Base-by-base conservation (phyloP, 2,113 vertebrate species). In the Dicerorhinus sumatrensis region DNA sequence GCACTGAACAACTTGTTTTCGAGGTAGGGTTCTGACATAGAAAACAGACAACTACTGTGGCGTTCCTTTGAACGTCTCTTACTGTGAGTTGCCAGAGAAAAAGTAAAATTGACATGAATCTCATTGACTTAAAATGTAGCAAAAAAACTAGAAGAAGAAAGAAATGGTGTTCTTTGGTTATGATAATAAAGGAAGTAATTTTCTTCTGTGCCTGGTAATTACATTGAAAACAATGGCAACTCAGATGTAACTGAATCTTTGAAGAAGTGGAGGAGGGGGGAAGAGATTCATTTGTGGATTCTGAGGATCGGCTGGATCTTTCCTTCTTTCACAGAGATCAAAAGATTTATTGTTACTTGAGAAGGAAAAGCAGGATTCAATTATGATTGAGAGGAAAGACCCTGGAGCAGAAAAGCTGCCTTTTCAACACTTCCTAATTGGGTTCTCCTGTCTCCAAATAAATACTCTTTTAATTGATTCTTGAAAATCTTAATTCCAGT, bases 381-480 rank as follows among this genome's bases (percentile, higher is more conserved):
- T 93, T 83, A 80, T 11, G 2, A 51, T 87, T 63, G 86, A 97
- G 89, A 97, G 96, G 75, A 97, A 98, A 98, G 95, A 73, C 23
- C 73, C 2, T 11, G n/a, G 69, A 39, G 93, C 39, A 91, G 89
- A 90, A 73, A 31, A 89, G 65, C 27, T 96, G 56, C 83, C 87
- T 96, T 96, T 96, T 69, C 82, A 79, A 88, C 36, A 72, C 51
- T 97, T 75, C 33, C 63, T 98, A 96, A 97, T 42, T 63, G 97
- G 82, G 89, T 54, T 62, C 92, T 89, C 42, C 92, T 94, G 21
- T 67, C 67, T 97, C 89, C 76, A 96, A 39, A 65, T 85, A 91
- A 65, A 96, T 83, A 82, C 29, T 48, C 70, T 98, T 98, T 93
- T 97, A 93, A 98, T 93, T 98, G 96, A 94, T 96, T 76, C 89